Evolutionary conservation across 2,888 invertebrate species (phyloP), one percentile per base, ranked within the genome.

Genomic region (Dolichomitus sp.): DNA sequence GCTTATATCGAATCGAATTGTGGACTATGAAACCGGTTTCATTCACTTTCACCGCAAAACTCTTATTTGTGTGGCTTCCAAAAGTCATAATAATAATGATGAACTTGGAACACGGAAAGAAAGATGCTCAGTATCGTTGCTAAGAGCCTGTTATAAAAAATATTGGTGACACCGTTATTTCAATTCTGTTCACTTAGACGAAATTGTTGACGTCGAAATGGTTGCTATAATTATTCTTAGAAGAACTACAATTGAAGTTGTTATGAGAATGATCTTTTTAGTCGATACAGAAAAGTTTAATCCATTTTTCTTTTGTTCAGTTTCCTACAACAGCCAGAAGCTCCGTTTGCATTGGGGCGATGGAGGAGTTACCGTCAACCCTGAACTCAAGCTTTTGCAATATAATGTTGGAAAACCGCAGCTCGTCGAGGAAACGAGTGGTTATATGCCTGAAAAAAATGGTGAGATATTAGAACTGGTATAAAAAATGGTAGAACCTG

Each of bases 281-380:
- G 9, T 7, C 9, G 9, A 17, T 48, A 48, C 17, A 48, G 6
- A 48, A 1, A 48, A 48, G 7, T 48, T 48, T n/a, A 4, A 23
- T 37, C 1, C 17, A 57, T n/a, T 37, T 33, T 14, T 42, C 4
- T 40, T 50, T 48, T 40, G 86, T 94, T 14, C 93, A 97, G 97
- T 97, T 95, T 97, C 97, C 4, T 97, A 97, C 89, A 97, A 96
- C 90, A 96, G 96, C 88, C 95, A 96, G 89, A 97, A 97, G 93
- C 96, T 97, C 54, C 94, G 96, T 86, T 95, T 97, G 69, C 95
- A 95, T 76, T 97, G 97, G 97, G 96, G 96, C 27, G 95, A 96
- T 78, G 95, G 96, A 0, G 97, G 97, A 0, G 97, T 97, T 0
- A 97, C 96, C 0, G 95, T 97, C 33, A 97, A 97, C 93, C 97